phyloP scores from a whole-genome alignment of 2,888 invertebrate species.

The Leuctra nigra region DNA sequence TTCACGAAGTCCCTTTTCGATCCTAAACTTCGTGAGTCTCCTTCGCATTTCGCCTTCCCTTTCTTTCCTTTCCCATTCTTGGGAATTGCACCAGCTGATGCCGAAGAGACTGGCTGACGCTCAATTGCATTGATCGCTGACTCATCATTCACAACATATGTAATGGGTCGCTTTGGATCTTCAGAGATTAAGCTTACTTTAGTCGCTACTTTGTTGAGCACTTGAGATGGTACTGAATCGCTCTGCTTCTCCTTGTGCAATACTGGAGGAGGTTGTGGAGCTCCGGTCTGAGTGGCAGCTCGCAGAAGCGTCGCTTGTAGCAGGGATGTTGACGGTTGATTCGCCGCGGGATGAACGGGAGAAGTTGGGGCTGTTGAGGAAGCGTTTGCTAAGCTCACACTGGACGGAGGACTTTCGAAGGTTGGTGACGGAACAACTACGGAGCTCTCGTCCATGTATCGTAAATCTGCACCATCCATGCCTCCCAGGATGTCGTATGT shows the following conservation, averaged over 20 bases:
- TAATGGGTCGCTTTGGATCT: conserved; percentile 52
- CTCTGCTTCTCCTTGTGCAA: too few relatives aligned
- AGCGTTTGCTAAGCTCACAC: conserved; percentile 44
- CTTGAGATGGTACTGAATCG: not conserved
- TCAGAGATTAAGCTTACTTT: conserved; percentile 60
- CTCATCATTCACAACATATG: conserved; percentile 47
- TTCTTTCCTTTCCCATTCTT: not conserved
- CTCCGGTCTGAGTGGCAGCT: conserved; percentile 44
- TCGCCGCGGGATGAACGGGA: conserved; percentile 43
- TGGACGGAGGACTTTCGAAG: conserved; percentile 69
- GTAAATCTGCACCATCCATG: conserved; percentile 77
- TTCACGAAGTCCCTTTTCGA: conserved; percentile 71
- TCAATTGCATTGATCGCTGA: not conserved
- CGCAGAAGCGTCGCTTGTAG: conserved; percentile 66
- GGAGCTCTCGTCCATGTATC: conserved; percentile 89
- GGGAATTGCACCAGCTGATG: not conserved
- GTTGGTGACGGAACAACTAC: conserved; percentile 71
- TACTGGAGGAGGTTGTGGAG: conserved; percentile 38
- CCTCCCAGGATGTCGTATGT: conserved; percentile 71
- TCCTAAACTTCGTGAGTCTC: conserved; percentile 31
- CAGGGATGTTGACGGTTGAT: conserved; percentile 52
- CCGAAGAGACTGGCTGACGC: not conserved
- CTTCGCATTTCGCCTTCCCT: not conserved
- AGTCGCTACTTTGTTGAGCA: conserved; percentile 57
- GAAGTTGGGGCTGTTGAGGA: conserved; percentile 49